Evolutionary conservation across 2,113 vertebrate genomes (phyloP).

Genomic region (Morone chrysops): DNA sequence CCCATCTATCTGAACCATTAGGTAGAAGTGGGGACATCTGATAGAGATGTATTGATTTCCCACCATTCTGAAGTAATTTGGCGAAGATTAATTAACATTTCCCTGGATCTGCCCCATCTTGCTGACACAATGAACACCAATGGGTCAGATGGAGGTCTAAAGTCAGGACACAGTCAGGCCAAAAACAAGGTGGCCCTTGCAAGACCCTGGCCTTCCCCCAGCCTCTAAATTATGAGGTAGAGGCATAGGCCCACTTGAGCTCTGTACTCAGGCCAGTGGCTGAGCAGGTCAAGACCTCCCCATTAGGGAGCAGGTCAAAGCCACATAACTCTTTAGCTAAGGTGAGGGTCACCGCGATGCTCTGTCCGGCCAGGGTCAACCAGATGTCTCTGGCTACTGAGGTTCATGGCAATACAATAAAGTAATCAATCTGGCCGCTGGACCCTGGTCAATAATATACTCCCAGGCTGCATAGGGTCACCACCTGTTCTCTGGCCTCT

Average conservation of each 20-base stretch:
- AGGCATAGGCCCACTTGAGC: conserved; percentile 60
- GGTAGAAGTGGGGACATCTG: conserved; percentile 43
- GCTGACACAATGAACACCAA: conserved; percentile 74
- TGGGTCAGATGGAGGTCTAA: conserved; percentile 68
- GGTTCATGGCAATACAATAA: conserved; percentile 88
- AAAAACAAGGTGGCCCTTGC: conserved; percentile 59
- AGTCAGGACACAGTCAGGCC: conserved; percentile 66
- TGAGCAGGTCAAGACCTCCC: conserved; percentile 79
- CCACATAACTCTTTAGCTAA: conserved; percentile 86
- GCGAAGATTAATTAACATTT: conserved; percentile 78
- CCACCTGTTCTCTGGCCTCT: conserved; percentile 84
- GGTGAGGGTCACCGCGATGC: conserved; percentile 83
- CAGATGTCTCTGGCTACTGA: conserved; percentile 81
- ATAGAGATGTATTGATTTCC: conserved; percentile 69
- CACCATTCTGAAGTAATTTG: conserved; percentile 71
- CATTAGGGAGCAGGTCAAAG: conserved; percentile 84
- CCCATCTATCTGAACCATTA: conserved; percentile 46
- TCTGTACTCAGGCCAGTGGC: conserved; percentile 64
- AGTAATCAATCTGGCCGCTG: conserved; percentile 82
- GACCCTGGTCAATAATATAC: conserved; percentile 85
- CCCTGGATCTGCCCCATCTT: conserved; percentile 27
- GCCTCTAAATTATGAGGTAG: conserved; percentile 82
- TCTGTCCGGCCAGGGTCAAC: conserved; percentile 79
- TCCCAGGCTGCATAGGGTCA: conserved; percentile 79
- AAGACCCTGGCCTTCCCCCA: conserved; percentile 65